Conservation (phyloP, 2,888 invertebrate genomes). For the Coelopa pilipes region DNA sequence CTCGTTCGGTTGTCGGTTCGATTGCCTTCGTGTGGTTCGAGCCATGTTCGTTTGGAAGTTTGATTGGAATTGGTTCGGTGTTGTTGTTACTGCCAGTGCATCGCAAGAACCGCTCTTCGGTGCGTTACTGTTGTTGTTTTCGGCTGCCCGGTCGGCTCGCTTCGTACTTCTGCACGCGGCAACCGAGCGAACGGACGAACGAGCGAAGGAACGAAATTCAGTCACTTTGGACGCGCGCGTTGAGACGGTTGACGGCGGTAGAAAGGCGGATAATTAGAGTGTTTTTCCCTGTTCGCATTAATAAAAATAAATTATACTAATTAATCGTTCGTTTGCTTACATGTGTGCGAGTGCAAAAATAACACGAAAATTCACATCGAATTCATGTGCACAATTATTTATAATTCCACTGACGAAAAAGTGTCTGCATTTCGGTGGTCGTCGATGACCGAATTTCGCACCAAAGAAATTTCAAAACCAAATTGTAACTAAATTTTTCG, state of each 20-base stretch:
- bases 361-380: not conserved
- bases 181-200: too few relatives aligned
- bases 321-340: not conserved
- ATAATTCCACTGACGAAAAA: too few relatives aligned
- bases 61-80: not conserved
- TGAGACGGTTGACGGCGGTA: slow-evolving; percentile 48
- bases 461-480: too few relatives aligned
- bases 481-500: too few relatives aligned
- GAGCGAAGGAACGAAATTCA: slow-evolving; percentile 45
- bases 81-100: slow-evolving; percentile 6
- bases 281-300: not conserved
- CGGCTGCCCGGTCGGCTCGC: not conserved
- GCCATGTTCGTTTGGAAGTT: slow-evolving; percentile 9
- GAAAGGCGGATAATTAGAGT: slow-evolving; percentile 46
- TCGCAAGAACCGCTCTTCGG: too few relatives aligned
- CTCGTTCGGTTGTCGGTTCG: slow-evolving; percentile 12
- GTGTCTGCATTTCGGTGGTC: too few relatives aligned
- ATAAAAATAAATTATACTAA: too few relatives aligned
- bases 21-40: slow-evolving; percentile 12
- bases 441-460: too few relatives aligned
- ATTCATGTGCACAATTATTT: too few relatives aligned
- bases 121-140: too few relatives aligned
- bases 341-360: slow-evolving; percentile 16
- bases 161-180: slow-evolving; percentile 4
- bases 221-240: slow-evolving; percentile 57